phyloP scores from a whole-genome alignment of 2,797 vertebrate species.

The Darevskia mixta region DNA sequence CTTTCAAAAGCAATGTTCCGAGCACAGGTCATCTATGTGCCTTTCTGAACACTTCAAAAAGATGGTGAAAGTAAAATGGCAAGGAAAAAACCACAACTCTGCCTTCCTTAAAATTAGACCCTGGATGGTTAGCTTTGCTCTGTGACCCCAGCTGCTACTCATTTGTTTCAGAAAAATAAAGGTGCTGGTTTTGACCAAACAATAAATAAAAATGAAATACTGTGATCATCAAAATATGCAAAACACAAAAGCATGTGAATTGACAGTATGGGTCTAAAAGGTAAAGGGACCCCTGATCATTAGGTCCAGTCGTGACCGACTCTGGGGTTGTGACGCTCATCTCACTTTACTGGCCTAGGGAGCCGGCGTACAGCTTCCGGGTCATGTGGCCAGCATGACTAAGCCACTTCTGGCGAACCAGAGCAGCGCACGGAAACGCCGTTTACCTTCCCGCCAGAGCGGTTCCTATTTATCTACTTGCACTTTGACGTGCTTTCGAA shows the following conservation, averaged over 20 bases:
- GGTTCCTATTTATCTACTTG: no score
- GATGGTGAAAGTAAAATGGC: background rate
- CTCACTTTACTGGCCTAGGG: no score
- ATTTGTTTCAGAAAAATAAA: background rate
- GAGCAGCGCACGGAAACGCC: no score
- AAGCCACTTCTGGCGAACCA: no score
- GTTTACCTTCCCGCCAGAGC: no score
- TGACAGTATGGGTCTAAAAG: no score
- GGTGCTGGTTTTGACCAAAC: background rate
- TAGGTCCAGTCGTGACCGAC: no score
- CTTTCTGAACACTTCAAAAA: constrained; percentile 10
- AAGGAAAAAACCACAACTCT: background rate
- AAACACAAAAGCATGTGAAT: background rate
- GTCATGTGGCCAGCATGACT: no score
- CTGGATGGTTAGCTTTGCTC: background rate
- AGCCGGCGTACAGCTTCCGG: no score
- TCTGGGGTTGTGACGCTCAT: no score
- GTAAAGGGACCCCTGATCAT: no score
- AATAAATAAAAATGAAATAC: background rate
- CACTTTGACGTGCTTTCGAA: no score
- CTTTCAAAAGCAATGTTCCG: background rate
- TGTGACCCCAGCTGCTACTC: background rate
- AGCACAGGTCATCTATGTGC: background rate
- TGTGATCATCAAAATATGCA: background rate
- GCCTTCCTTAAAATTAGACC: background rate